phyloP scores from a whole-genome alignment of 2,113 vertebrate genomes.

The Halcyon malimbica region DNA sequence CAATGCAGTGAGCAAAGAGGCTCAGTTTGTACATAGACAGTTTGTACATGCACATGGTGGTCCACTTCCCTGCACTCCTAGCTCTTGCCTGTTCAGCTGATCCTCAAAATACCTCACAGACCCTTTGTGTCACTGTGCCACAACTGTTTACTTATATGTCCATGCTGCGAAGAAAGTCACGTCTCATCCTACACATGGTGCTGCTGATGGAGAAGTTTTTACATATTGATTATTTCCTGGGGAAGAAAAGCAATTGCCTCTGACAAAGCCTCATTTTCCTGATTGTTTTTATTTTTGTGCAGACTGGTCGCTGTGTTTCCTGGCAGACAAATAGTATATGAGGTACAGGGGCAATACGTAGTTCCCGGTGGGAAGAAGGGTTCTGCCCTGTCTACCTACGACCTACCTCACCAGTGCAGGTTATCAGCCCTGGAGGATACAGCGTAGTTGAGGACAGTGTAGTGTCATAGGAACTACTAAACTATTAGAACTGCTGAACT shows the following conservation, averaged over 20 bases:
- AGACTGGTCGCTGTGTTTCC: not conserved
- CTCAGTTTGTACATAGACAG: not conserved
- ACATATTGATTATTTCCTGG: not conserved
- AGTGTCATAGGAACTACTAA: not conserved
- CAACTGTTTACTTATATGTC: not conserved
- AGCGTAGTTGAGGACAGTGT: not conserved
- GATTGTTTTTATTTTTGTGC: not conserved
- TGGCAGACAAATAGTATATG: not conserved
- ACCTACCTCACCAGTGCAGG: not conserved
- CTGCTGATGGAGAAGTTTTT: not conserved
- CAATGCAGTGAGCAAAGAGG: not conserved
- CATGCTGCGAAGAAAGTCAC: not conserved
- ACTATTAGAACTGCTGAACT: not conserved
- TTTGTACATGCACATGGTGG: not conserved
- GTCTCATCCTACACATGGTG: not conserved
- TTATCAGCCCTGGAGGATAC: fast-evolving
- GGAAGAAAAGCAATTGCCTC: not conserved
- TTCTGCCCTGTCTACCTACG: not conserved
- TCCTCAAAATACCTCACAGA: not conserved
- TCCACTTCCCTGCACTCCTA: not conserved
- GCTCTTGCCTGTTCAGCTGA: not conserved
- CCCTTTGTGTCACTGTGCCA: not conserved
- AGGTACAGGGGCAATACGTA: not conserved
- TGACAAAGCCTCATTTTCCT: not conserved
- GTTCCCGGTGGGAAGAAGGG: not conserved